A percentile compares a stretch with the other conserved stretches of the same genome.
phyloP scores from a whole-genome alignment of 2,113 vertebrate genomes.

The Ophiodon elongatus region DNA sequence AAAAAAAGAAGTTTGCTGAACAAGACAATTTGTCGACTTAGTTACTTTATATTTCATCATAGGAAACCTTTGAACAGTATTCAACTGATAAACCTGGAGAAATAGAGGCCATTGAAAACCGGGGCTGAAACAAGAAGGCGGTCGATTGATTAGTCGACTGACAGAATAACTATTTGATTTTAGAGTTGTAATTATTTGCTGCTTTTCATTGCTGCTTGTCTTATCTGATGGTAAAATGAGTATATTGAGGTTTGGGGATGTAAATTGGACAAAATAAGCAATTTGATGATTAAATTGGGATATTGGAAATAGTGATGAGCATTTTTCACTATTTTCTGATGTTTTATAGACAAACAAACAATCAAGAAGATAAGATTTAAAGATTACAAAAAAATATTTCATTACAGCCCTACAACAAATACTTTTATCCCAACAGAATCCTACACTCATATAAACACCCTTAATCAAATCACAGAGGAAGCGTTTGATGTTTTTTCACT shows the following conservation, averaged over 20 bases:
- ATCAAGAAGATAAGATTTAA: not conserved
- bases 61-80: not conserved
- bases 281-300: not conserved
- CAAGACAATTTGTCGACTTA: not conserved
- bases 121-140: not conserved
- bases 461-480: conserved; percentile 8
- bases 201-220: not conserved
- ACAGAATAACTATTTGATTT: not conserved
- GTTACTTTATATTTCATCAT: not conserved
- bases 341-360: no score
- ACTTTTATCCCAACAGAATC: not conserved
- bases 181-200: not conserved
- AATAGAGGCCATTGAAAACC: not conserved
- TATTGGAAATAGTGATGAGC: not conserved
- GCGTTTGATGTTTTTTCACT: conserved; percentile 6
- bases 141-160: not conserved
- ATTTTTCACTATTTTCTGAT: no score
- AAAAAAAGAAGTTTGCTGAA: not conserved
- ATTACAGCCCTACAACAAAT: not conserved
- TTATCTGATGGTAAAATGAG: not conserved
- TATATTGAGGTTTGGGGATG: not conserved
- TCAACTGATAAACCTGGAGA: not conserved
- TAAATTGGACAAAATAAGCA: not conserved
- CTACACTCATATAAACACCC: not conserved
- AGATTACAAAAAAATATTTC: not conserved